These are phyloP conservation scores for Athalia rosae DNA, from an alignment of 2,888 invertebrate genomes.

Conservation along the genomic window DNA sequence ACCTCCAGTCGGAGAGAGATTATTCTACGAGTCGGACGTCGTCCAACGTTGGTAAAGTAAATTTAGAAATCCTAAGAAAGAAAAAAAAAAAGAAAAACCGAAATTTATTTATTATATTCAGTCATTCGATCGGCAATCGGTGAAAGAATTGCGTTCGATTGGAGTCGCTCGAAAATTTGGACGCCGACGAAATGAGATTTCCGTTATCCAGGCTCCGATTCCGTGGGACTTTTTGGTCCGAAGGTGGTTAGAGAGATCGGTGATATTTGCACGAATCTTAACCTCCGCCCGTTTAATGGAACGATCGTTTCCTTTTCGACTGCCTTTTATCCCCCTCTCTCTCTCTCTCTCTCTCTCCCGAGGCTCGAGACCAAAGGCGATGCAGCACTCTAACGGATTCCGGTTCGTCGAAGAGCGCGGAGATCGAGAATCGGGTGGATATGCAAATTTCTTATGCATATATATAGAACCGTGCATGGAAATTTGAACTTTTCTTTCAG, in stretches of 20 bases:
- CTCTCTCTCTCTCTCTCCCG: slow-evolving; percentile 8
- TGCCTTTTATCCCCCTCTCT: no score
- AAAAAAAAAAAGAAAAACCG: no score
- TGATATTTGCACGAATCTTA: slow-evolving; percentile 42
- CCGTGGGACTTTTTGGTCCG: no score
- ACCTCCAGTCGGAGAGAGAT: neutral
- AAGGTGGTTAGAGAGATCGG: neutral
- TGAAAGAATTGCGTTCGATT: neutral
- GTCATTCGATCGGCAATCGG: neutral
- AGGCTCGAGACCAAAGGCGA: slow-evolving; percentile 5
- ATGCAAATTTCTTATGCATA: slow-evolving; percentile 15
- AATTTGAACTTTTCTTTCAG: neutral
- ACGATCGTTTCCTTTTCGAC: no score
- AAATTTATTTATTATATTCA: no score
- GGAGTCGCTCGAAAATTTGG: no score
- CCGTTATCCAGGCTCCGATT: no score
- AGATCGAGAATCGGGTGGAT: slow-evolving; percentile 11
- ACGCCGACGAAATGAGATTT: no score
- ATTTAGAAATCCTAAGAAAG: no score
- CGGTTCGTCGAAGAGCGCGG: neutral
- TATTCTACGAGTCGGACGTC: neutral
- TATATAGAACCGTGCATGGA: neutral
- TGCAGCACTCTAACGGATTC: slow-evolving; percentile 4
- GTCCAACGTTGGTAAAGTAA: no score
- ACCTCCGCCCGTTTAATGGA: neutral